Evolutionary conservation across 2,113 vertebrate genomes (phyloP).

Genomic region (crab-eating macaque (Macaca fascicularis)): T2T-MFA8v1.1 NC_088376.1:17868001-17868500

Average conservation of each 20-base stretch:
- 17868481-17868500: neutral
- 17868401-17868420: neutral
- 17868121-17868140: neutral
- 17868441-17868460: neutral
- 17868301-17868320: neutral
- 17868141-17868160: neutral
- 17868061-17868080: neutral
- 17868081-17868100: neutral
- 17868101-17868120: neutral
- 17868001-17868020: conserved; percentile 40
- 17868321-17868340: neutral
- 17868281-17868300: neutral
- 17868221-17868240: neutral
- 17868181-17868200: neutral
- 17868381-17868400: neutral
- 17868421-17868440: neutral
- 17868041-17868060: neutral
- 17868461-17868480: neutral
- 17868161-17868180: neutral
- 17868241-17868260: neutral
- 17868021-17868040: neutral
- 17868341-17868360: conserved; percentile 7
- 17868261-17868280: neutral
- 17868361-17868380: neutral
- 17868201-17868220: neutral